Evolutionary conservation across 2,797 vertebrate species (phyloP).

Genomic region (Helostoma temminkii): DNA sequence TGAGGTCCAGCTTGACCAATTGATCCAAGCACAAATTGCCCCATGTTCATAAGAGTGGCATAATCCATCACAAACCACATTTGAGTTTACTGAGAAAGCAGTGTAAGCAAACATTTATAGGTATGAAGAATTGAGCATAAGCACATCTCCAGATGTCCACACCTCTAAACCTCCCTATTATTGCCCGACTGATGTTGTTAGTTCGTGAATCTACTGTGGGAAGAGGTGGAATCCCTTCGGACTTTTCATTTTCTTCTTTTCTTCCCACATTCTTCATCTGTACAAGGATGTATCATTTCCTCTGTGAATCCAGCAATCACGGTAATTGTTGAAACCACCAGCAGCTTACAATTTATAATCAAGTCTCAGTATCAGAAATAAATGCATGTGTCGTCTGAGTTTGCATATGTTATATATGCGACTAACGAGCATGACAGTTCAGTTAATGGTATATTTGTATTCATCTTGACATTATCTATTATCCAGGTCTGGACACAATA

Average conservation of each 20-base stretch:
- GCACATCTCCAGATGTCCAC: conserved; percentile 83
- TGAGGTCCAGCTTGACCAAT: conserved; percentile 79
- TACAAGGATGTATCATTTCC: conserved; percentile 58
- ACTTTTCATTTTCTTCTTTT: conserved; percentile 74
- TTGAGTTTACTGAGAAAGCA: conserved; percentile 86
- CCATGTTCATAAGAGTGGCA: conserved; percentile 42
- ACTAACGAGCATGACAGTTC: conserved; percentile 53
- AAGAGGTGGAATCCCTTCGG: conserved; percentile 59
- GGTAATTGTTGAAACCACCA: conserved; percentile 69
- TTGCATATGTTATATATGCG: conserved; percentile 41
- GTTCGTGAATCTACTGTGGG: conserved; percentile 54
- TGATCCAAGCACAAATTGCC: conserved; percentile 57
- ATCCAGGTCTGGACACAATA: conserved; percentile 40
- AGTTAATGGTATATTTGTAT: conserved; percentile 36
- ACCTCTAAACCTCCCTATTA: conserved; percentile 77
- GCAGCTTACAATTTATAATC: conserved; percentile 66
- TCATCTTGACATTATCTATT: conserved; percentile 45
- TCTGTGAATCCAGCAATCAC: conserved; percentile 73
- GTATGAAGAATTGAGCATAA: conserved; percentile 65
- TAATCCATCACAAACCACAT: conserved; percentile 54
- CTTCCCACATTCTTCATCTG: conserved; percentile 73
- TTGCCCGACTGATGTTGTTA: conserved; percentile 39
- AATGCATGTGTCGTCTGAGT: conserved; percentile 54
- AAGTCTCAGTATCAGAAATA: conserved; percentile 61
- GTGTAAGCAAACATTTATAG: conserved; percentile 80